Evolutionary conservation across 2,888 invertebrate genomes (phyloP), one percentile per base, ranked within the genome.

Genomic region (Slavum lentiscoides): DNA sequence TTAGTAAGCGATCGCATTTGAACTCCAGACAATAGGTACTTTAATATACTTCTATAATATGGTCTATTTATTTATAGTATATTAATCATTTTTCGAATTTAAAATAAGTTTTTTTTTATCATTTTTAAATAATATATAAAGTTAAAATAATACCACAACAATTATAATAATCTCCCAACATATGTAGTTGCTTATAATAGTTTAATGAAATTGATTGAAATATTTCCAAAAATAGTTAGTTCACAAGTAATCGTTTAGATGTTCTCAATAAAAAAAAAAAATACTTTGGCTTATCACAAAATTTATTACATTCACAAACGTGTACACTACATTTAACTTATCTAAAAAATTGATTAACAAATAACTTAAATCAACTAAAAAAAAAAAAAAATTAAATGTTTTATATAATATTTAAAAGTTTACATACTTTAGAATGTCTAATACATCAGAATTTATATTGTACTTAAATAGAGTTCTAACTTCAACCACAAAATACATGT

Each of bases 301-400:
- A 17, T 77, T 62, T 77, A 77, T 77, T 77, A 62, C 61, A 77
- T 77, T 77, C 62, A 77, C 62, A 77, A 77, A 77, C 39, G 53
- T 62, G 77, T 77, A 77, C 37, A 69, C 77, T 77, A 70, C 53
- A 55, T 55, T 39, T 62, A 37, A 61, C 43, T 21, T 49, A 77
- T 37, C 77, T 69, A 77, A 59, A 77, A 69, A 53, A 39, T 53
- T 53, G 53, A 55, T 62, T 69, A 69, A 77, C 69, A 77, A 77
- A 53, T 37, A 77, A 53, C 74, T 67, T 69, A 61, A 21, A 68
- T 61, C 39, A 75, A 68, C 53, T 64, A 21, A 74, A 74, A 67
- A 43, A 37, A 49, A 8, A 39, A 49, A 13, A 49, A 49, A 49
- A 37, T 39, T 55, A 2, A 69, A 53, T 17, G 17, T 62, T 49